Base-by-base conservation (phyloP, 2,888 invertebrate species). In the Drosophila phalerata region DNA sequence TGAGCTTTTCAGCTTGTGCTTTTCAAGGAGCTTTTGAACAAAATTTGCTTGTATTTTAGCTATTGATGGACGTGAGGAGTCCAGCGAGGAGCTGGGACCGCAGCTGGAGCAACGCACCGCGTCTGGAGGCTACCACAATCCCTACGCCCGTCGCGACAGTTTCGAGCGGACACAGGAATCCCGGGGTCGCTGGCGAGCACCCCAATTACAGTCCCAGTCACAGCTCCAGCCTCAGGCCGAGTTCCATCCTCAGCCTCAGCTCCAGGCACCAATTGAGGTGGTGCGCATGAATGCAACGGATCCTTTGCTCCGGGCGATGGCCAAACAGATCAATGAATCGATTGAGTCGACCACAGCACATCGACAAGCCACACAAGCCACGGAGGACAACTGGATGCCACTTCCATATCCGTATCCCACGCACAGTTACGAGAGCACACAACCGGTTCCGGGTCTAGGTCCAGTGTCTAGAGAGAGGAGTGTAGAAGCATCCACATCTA, bases 271-370 rank as follows among this genome's bases (percentile, higher is more conserved):
- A 1, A 37, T 83, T 22, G 75, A 87, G 51, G 66, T 81, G 9
- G 67, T 72, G 2, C 73, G 52, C 30, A 48, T 80, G 25, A 83
- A 90, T 58, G 62, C 65, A 13, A 66, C 74, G 3, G 87, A 91
- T 74, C 66, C 85, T 0, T 19, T 64, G 17, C 55, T 83, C 11
- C 63, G 68, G 30, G 76, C 77, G 8, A 70, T 84, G 70, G 79
- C 79, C 47, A 83, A 82, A 48, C 86, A 89, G 69, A 84, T 89
- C 25, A 91, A 88, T 60, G 83, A 90, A 30, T 87, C 91, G 5
- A 55, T 79, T 22, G 89, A 85, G n/a, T 68, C 81, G 5, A 79
- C 79, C 6, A 64, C 77, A 6, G 25, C 51, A 0, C 53, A 38
- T 0, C 64, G 69, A 0, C 56, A 57, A 5, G 45, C 15, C 1